Base-by-base conservation (phyloP, 1,140 invertebrate species). In the Heliconius melpomene region DNA sequence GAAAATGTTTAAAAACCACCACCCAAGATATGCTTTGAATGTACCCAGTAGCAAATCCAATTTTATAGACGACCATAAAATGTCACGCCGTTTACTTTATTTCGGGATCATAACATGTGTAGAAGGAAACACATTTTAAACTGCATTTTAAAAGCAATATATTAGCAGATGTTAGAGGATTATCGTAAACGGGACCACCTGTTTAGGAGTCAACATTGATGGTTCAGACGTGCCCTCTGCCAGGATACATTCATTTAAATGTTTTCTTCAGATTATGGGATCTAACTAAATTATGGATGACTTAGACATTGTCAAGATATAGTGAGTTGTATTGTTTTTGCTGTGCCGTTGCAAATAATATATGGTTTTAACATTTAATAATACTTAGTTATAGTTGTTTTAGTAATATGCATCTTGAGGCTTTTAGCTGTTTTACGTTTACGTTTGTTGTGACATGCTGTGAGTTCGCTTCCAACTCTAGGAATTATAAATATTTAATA, bases 121-220 rank as follows among this genome's bases (percentile, higher is more conserved):
- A 80, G 79, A 82, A 73, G 82, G 82, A 75, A 83, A 76, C 80
- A 85, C 87, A 90, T 86, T 87, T 89, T 86, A 83, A 84, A 87
- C 78, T 80, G 82, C 87, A 87, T 87, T 89, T 90, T 88, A 88
- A 87, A 88, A 86, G 79, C 84, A 72, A 92, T 90, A 87, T 85
- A 89, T 90, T 86, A 88, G 82, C 74, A 90, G 88, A 88, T 91
- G 78, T 83, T 87, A 73, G 70, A 66, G 86, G 92, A 93, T 93
- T 93, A 92, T 88, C 85, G 85, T 90, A 90, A 92, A 87, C 79
- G 86, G 79, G 85, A 87, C 87, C 92, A 93, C 90, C 92, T 93
- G 91, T 91, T 90, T 88, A 77, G 80, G 80, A 86, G 83, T 87
- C 80, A 82, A 85, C 80, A 80, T 81, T 83, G 81, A 86, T 80